Conservation (phyloP, 2,888 invertebrate genomes). For the Troglohyphantes excavatus region DNA sequence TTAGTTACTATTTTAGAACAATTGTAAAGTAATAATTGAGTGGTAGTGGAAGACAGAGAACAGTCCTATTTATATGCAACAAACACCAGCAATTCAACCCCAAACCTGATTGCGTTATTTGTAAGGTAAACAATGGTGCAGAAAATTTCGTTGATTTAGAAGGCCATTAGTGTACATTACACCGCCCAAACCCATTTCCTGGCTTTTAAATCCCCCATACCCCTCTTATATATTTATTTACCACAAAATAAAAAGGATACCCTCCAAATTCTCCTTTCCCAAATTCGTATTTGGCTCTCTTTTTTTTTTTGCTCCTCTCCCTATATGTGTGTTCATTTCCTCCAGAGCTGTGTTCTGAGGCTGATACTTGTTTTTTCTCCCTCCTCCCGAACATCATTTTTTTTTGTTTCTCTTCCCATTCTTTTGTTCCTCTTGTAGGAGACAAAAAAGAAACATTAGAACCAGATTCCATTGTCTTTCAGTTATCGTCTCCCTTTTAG, state of each 20-base stretch:
- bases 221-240: conserved; percentile 59
- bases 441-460: conserved; percentile 57
- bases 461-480: conserved; percentile 65
- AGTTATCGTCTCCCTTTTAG: conserved; percentile 61
- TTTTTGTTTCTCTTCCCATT: conserved; percentile 23
- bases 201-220: conserved; percentile 47
- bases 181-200: conserved; percentile 51
- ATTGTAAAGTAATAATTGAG: too few species aligned
- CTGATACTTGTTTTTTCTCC: conserved; percentile 30
- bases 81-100: too few species aligned
- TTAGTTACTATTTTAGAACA: too few species aligned
- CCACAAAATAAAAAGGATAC: conserved; percentile 35
- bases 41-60: too few species aligned
- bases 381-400: conserved; percentile 11
- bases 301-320: background rate
- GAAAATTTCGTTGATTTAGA: conserved; percentile 64
- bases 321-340: conserved; percentile 3
- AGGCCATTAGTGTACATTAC: conserved; percentile 64
- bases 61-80: too few species aligned
- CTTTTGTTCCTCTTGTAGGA: conserved; percentile 40
- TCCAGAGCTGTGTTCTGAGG: conserved; percentile 36
- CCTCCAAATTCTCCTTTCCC: conserved; percentile 41
- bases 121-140: conserved; percentile 40
- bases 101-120: conserved; percentile 42
- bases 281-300: conserved; percentile 53